Evolutionary conservation across 2,113 vertebrate genomes (phyloP), one percentile per base, ranked within the genome.

Genomic region (Chaenocephalus aceratus): DNA sequence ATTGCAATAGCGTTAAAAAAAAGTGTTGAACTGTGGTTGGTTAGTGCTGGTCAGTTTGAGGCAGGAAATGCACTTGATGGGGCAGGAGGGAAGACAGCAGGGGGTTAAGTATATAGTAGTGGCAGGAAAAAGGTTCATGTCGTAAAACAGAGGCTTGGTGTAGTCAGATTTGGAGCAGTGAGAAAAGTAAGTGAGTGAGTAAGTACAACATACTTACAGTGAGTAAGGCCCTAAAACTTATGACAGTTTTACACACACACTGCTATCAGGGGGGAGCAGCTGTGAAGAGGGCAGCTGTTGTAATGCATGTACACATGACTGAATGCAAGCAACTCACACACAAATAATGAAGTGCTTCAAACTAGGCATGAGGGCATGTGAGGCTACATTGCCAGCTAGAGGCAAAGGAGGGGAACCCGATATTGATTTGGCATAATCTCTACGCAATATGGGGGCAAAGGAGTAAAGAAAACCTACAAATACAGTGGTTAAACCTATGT

Each of bases 281-380:
- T 92, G 91, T 90, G 72, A 63, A 61, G 63, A 78, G 79, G 81
- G 89, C 90, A 93, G 90, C 90, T 93, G 91, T 72, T 82, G 62
- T 77, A 41, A 41, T 79, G 62, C 56, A 84, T 61, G 70, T 77
- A 16, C 75, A 84, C 80, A 88, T 48, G 36, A n/a, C n/a, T 61
- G 68, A 70, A 81, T 77, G 56, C 74, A 81, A 7, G 18, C 53
- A 60, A 72, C 36, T 54, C 62, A 18, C 59, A 66, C 63, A 60
- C n/a, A n/a, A 60, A 70, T 10, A 71, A 36, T 34, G 6, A 80
- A 53, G 69, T 45, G 65, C 48, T 59, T 59, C 5, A 21, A 73
- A 73, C 23, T 59, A 52, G 76, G 75, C 57, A 53, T n/a, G 66
- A 66, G 79, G 72, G 73, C 82, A 79, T 70, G 67, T 77, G 62